phyloP scores from a whole-genome alignment of 2,888 invertebrate genomes.

The Nasonia oneida region DNA sequence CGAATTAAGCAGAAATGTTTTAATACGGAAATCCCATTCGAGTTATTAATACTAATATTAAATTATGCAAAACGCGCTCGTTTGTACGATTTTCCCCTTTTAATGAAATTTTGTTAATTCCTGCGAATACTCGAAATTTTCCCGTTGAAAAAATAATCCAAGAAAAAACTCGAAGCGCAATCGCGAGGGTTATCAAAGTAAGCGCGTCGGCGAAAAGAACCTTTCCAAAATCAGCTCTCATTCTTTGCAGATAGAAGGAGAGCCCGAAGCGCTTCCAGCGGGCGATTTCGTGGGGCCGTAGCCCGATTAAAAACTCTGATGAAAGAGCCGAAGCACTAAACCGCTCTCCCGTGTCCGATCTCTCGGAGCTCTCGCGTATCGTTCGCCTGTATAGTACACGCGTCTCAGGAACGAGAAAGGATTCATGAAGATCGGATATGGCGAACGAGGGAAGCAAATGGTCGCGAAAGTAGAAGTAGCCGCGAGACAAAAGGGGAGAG shows the following conservation, averaged over 20 bases:
- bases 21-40: too few species aligned
- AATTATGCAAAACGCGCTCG: too few species aligned
- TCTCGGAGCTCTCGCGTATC: background rate
- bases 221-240: constrained; percentile 36
- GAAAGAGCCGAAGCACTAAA: constrained; percentile 46
- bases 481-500: background rate
- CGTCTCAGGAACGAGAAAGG: constrained; percentile 60
- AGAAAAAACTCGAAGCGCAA: constrained; percentile 12
- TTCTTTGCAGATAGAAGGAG: background rate
- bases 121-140: background rate
- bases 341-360: constrained; percentile 9
- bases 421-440: constrained; percentile 72
- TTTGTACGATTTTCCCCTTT: too few species aligned
- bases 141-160: background rate
- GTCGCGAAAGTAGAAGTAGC: constrained; percentile 63
- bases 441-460: constrained; percentile 65
- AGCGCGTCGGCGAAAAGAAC: background rate
- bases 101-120: too few species aligned
- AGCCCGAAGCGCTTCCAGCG: background rate
- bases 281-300: background rate
- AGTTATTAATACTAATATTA: too few species aligned
- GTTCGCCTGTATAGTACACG: constrained; percentile 16
- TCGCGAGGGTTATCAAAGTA: constrained; percentile 20
- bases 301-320: constrained; percentile 56
- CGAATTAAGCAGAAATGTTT: too few species aligned